Evolutionary conservation across 2,888 invertebrate species (phyloP).

Genomic region (Drosophila demipolita): DNA sequence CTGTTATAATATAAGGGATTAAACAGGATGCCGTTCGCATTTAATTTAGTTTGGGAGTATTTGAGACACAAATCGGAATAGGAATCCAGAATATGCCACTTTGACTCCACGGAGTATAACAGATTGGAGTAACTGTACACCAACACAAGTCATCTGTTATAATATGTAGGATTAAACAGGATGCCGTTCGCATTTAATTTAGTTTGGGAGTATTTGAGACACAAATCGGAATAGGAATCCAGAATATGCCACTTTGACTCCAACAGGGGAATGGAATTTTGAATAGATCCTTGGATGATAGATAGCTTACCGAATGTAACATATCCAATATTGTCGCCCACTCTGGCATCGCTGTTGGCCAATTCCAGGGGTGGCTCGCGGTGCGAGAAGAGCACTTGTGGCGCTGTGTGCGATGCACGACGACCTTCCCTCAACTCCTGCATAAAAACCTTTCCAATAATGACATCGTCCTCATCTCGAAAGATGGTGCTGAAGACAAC

Average conservation of each 20-base stretch:
- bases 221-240: constrained; percentile 7
- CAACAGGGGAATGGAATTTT: not conserved
- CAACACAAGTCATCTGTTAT: constrained; percentile 52
- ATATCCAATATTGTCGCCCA: constrained; percentile 99
- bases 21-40: constrained; percentile 62
- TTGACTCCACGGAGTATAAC: constrained; percentile 36
- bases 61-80: constrained; percentile 44
- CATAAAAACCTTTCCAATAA: constrained; percentile 99
- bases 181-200: constrained; percentile 39
- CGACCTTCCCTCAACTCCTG: constrained; percentile 99
- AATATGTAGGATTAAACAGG: constrained; percentile 34
- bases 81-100: constrained; percentile 39
- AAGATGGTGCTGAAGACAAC: constrained; percentile 99
- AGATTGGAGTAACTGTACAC: constrained; percentile 11
- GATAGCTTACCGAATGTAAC: constrained; percentile 95
- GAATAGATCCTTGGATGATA: not conserved
- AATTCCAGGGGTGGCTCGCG: constrained; percentile 98
- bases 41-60: constrained; percentile 46
- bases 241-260: constrained; percentile 57
- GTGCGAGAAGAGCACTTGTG: constrained; percentile 95
- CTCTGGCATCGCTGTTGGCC: constrained; percentile 95
- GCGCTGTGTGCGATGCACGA: constrained; percentile 97
- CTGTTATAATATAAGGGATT: constrained; percentile 55
- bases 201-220: constrained; percentile 57
- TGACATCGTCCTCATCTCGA: constrained; percentile 98